A percentile compares a stretch with the other conserved stretches of the same genome.
Conservation (phyloP, 2,113 vertebrate species). For the Clarias magur region DNA sequence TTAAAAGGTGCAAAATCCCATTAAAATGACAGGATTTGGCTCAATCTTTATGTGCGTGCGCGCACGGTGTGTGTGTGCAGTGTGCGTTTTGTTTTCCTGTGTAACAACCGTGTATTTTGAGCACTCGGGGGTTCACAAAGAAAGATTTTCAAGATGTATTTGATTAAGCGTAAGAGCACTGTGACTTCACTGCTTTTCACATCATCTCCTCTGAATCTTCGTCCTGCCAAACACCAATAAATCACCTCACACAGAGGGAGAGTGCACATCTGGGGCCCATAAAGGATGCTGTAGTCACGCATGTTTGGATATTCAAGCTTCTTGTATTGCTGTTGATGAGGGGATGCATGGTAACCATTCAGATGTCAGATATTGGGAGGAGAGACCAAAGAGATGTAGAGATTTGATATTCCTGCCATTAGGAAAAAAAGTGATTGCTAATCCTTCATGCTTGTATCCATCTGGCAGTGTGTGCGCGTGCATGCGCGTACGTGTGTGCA, state of each 20-base stretch:
- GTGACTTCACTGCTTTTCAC: constrained; percentile 71
- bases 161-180: constrained; percentile 65
- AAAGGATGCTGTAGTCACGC: constrained; percentile 65
- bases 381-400: constrained; percentile 54
- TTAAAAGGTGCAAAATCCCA: constrained; percentile 17
- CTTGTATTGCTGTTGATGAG: constrained; percentile 60
- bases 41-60: not conserved
- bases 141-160: constrained; percentile 64
- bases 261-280: constrained; percentile 69
- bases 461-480: constrained; percentile 44
- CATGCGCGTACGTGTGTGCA: not conserved
- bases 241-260: constrained; percentile 63
- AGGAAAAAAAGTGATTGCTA: constrained; percentile 58
- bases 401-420: constrained; percentile 56
- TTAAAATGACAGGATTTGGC: not conserved
- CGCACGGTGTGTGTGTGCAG: not conserved
- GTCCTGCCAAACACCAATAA: constrained; percentile 68
- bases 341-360: constrained; percentile 51
- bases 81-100: constrained; percentile 17
- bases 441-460: constrained; percentile 55
- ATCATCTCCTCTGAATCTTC: constrained; percentile 68
- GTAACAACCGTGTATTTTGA: constrained; percentile 45
- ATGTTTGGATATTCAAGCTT: constrained; percentile 65
- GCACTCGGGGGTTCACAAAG: constrained; percentile 52
- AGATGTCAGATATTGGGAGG: constrained; percentile 56